Base-by-base conservation (phyloP, 1,140 invertebrate genomes). In the Nephotettix cincticeps region DNA sequence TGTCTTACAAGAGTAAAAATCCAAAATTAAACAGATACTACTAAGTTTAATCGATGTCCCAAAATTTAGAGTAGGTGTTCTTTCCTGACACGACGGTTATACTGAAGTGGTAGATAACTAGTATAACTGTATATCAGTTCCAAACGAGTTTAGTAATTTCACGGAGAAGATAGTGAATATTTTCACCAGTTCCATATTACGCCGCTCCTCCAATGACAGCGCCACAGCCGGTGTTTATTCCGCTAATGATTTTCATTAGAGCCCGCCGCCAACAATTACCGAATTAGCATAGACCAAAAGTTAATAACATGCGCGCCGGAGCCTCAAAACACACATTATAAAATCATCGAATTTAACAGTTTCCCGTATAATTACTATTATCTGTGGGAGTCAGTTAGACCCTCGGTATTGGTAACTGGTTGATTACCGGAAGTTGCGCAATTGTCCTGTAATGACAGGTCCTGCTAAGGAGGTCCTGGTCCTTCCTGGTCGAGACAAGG, bases 361-460 rank as follows among this genome's bases (percentile, higher is more conserved):
- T 51, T 51, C 47, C 47, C 47, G 47, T 21, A 51, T 51, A 51
- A 51, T 51, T 51, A 51, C 47, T 51, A 51, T 51, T 51, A 51
- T 51, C 47, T 51, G 14, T 6, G 3, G 21, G 47, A 51, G 21
- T 51, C 19, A 51, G 47, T 51, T 6, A n/a, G 14, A 4, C 14
- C n/a, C 14, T 9, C 6, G 17, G 47, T 21, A 19, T 51, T 21
- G 47, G 47, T 51, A 51, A 51, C 47, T 51, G 47, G 47, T 3
- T 3, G 47, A 51, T 51, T 51, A n/a, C 47, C 47, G 47, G 47
- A 51, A 51, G 47, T 51, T 17, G 47, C 19, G 19, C 47, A 51
- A 51, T 51, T 51, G 47, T 51, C 47, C 32, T 36, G 32, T 51
- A 17, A 51, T 51, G 47, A 51, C 47, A 51, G 47, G 14, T 9